A percentile compares a stretch with the other conserved stretches of the same genome.
phyloP scores from a whole-genome alignment of 2,888 invertebrate species.

The Drosophila demipolita region DNA sequence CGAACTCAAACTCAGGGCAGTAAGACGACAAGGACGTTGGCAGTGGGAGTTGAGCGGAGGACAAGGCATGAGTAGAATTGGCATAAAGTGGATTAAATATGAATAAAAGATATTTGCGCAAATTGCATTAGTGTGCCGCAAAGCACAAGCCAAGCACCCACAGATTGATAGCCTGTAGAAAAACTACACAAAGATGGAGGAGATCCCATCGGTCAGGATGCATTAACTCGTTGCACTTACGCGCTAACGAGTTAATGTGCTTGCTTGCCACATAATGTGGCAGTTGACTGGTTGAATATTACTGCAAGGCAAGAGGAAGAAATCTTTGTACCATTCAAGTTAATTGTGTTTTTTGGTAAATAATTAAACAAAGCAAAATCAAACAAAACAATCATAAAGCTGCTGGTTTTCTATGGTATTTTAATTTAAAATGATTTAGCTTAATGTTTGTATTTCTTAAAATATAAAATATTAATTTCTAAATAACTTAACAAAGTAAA shows the following conservation, averaged over 20 bases:
- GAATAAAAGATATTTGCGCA: slow-evolving; percentile 77
- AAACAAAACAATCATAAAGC: background rate
- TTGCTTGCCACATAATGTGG: background rate
- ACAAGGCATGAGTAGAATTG: slow-evolving; percentile 56
- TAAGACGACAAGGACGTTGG: slow-evolving; percentile 36
- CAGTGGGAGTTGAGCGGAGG: slow-evolving; percentile 17
- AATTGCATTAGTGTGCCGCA: slow-evolving; percentile 69
- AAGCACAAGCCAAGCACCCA: slow-evolving; percentile 15
- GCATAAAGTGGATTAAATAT: slow-evolving; percentile 77
- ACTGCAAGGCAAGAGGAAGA: background rate
- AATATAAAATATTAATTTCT: background rate
- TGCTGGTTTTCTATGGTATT: too few species aligned
- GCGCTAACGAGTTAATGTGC: slow-evolving; percentile 25
- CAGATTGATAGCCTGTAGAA: slow-evolving; percentile 37
- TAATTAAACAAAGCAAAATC: background rate
- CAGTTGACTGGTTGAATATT: background rate
- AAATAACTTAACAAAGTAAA: background rate
- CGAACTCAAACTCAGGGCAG: slow-evolving; percentile 11
- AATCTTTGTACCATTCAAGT: background rate
- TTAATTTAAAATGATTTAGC: too few species aligned
- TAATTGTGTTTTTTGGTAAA: background rate
- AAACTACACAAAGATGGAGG: slow-evolving; percentile 2
- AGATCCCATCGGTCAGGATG: slow-evolving; percentile 38
- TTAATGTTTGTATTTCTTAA: background rate
- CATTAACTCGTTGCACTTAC: slow-evolving; percentile 50